These are phyloP conservation scores for Ditula angustiorana DNA, from an alignment of 2,888 invertebrate genomes.

Conservation along the genomic window DNA sequence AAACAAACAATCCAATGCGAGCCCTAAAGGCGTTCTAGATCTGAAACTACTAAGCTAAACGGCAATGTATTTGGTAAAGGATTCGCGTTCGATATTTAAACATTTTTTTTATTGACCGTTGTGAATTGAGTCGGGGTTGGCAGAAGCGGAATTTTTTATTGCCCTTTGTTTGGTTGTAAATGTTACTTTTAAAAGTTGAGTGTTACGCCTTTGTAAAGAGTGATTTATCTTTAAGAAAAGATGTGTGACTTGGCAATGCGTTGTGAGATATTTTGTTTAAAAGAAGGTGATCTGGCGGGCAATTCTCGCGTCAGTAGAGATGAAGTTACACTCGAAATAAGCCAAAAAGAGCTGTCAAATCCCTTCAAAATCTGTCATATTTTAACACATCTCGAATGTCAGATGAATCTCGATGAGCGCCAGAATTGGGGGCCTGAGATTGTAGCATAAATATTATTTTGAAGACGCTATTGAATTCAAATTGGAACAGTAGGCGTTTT, in stretches of 20 bases:
- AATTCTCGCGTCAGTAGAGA: too few relatives aligned
- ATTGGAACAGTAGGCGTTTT: too few relatives aligned
- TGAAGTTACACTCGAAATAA: too few relatives aligned
- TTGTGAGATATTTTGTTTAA: not conserved
- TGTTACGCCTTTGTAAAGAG: conserved; percentile 18
- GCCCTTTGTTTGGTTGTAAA: conserved; percentile 40
- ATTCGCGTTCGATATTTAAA: conserved; percentile 46
- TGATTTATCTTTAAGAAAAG: conserved; percentile 23
- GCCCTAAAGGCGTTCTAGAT: conserved; percentile 18
- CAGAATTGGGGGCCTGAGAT: too few relatives aligned
- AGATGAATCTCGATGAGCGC: too few relatives aligned
- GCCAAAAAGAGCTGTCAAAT: too few relatives aligned
- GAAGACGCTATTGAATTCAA: too few relatives aligned
- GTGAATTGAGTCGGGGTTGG: conserved; percentile 48
- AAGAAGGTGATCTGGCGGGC: too few relatives aligned
- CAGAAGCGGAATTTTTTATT: conserved; percentile 42
- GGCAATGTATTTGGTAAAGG: conserved; percentile 49
- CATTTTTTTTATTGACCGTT: conserved; percentile 48
- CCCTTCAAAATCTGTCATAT: too few relatives aligned
- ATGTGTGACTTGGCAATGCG: conserved; percentile 20
- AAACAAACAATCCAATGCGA: conserved; percentile 32
- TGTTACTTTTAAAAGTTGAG: conserved; percentile 9
- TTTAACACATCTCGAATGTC: too few relatives aligned
- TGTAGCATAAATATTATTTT: too few relatives aligned
- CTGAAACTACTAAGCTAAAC: conserved; percentile 27